Base-by-base conservation (phyloP, 1,140 invertebrate genomes). In the Eriocheir sinensis region DNA sequence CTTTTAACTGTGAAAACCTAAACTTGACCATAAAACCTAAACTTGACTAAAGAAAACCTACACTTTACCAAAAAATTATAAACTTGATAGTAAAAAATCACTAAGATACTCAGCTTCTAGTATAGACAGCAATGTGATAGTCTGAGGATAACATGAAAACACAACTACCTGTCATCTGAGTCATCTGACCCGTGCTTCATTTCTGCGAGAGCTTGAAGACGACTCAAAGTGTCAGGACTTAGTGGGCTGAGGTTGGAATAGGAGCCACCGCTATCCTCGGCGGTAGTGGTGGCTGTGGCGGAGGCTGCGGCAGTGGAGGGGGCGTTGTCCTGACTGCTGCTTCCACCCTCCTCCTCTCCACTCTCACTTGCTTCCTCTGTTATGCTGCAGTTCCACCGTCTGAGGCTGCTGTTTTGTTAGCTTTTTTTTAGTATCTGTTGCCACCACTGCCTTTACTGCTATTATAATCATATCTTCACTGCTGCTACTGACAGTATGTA, bases 341-440 rank as follows among this genome's bases (percentile, higher is more conserved):
- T 27, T 9, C 60, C 89, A 2, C 15, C 36, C 8, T 72, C 89
- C 41, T 90, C 89, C 53, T 90, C 89, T 2, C 89, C 48, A 53
- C 89, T 90, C 89, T 90, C 89, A 72, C 41, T 90, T 0, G 34
- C 89, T 72, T 90, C 89, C 34, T 90, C 89, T 9, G 89, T 90
- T 32, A 90, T 90, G 41, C 48, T 90, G 89, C 44, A 72, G 53
- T 3, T 53, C 88, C 32, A 90, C 3, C 34, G 34, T 48, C 89
- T 90, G 48, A 34, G 36, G 36, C 30, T 34, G 38, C n/a, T 21
- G 21, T 12, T 3, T 12, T 72, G 3, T n/a, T n/a, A n/a, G n/a
- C n/a, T n/a, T n/a, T n/a, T n/a, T n/a, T n/a, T n/a, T n/a, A n/a
- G n/a, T n/a, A n/a, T n/a, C n/a, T n/a, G n/a, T 21, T 72, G 53